Base-by-base conservation (phyloP, 2,888 invertebrate species). In the Polydrusus cervinus region DNA sequence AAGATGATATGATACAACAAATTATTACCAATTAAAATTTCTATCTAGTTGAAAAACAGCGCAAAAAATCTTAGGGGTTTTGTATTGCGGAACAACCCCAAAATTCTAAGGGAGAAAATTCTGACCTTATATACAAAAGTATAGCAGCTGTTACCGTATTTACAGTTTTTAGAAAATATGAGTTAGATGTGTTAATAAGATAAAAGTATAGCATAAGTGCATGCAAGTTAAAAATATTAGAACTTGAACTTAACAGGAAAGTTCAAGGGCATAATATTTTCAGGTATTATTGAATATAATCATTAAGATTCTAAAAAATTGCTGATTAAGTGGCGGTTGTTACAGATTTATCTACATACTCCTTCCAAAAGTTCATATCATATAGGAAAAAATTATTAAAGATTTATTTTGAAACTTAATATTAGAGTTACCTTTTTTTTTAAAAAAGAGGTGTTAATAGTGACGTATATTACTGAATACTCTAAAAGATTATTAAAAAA, bases 131-230 rank as follows among this genome's bases (percentile, higher is more conserved):
- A 18, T 70, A 70, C 74, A 74, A 57, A 74, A 69, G 74, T 74
- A 74, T 74, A 25, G 70, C 69, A 74, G 70, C 69, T 34, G 16
- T 74, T 45, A 60, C 74, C 74, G 74, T 74, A 70, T 74, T 64
- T 74, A 74, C 74, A 74, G 69, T 74, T 68, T 73, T 74, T 64
- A 64, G 49, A 49, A 49, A 65, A 49, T 45, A 60, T 67, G 64
- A 53, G 18, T 55, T 16, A 20, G 10, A 57, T 55, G 64, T 71
- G 71, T 64, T 43, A 14, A 64, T 30, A 43, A 40, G 55, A 30
- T 40, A 53, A 55, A 64, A 64, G 34, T 30, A 53, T 55, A 66
- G 55, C 60, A 57, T 53, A 72, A 34, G 25, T 47, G 43, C 72
- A 72, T 66, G 66, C 72, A 72, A n/a, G 18, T 25, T 53, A 20